These are phyloP conservation scores for Drosophila nr. medialis DNA, from an alignment of 2,888 invertebrate genomes.

Conservation along the genomic window DNA sequence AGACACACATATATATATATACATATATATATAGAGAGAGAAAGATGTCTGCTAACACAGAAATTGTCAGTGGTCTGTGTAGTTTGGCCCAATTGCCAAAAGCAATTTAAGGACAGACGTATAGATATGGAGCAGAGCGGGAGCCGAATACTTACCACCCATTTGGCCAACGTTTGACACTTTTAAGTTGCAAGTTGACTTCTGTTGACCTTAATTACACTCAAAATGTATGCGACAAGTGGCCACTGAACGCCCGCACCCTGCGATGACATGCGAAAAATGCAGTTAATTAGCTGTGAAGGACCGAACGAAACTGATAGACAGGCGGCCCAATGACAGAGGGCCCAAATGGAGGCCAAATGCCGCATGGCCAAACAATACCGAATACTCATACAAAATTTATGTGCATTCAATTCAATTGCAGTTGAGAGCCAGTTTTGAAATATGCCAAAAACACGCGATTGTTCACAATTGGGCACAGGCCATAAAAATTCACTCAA, in stretches of 20 bases:
- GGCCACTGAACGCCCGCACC: conserved; percentile 36
- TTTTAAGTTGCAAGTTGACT: conserved; percentile 68
- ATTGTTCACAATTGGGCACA: conserved; percentile 39
- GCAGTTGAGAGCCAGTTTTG: conserved; percentile 52
- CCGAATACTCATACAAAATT: conserved; percentile 44
- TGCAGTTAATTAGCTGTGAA: conserved; percentile 74
- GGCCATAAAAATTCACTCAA: conserved; percentile 72
- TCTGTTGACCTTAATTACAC: conserved; percentile 72
- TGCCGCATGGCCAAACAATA: conserved; percentile 22
- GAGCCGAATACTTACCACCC: background rate
- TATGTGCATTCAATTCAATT: conserved; percentile 73
- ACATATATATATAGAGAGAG: background rate
- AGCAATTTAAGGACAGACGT: conserved; percentile 34
- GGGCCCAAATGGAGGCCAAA: conserved; percentile 27
- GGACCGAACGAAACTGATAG: conserved; percentile 44
- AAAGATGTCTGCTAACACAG: conserved; percentile 28
- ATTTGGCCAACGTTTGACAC: conserved; percentile 28
- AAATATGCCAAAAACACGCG: conserved; percentile 69
- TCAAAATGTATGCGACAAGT: conserved; percentile 65
- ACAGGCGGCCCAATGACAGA: conserved; percentile 23
- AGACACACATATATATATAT: background rate
- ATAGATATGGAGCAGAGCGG: conserved; percentile 38
- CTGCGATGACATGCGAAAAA: conserved; percentile 64
- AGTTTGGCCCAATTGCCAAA: conserved; percentile 45
- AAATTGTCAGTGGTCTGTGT: conserved; percentile 44